Percentiles rank a stretch among this genome's conserved stretches.
Evolutionary conservation across 2,888 invertebrate genomes (phyloP).

Genomic region (Ophion ventricosus): DNA sequence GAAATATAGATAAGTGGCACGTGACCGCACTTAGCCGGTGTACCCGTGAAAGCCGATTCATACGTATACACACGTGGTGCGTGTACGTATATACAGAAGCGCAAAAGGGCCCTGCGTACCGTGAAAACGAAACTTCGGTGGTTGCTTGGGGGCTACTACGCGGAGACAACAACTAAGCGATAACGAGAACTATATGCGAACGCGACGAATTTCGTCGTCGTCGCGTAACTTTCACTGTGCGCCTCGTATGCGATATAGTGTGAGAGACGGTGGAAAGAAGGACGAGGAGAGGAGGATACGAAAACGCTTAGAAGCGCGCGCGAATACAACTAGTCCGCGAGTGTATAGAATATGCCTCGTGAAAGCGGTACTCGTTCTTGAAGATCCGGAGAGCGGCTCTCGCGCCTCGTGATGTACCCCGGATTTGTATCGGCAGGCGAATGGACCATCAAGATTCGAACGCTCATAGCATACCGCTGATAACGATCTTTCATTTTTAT

Average conservation of each 20-base stretch:
- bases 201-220: conserved; percentile 52
- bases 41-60: neutral
- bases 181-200: neutral
- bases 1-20: conserved; percentile 66
- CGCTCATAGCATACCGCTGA: conserved; percentile 2
- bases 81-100: conserved; percentile 34
- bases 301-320: conserved; percentile 48
- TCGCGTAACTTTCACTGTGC: conserved; percentile 58
- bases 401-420: conserved; percentile 53
- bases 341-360: conserved; percentile 37
- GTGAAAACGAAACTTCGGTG: conserved; percentile 36
- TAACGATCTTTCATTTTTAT: too few species aligned
- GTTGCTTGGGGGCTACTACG: neutral
- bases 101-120: conserved; percentile 12
- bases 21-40: conserved; percentile 64
- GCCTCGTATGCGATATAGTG: conserved; percentile 14
- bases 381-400: conserved; percentile 15
- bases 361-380: conserved; percentile 53
- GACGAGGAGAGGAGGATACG: neutral
- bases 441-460: conserved; percentile 41
- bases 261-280: neutral
- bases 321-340: conserved; percentile 42
- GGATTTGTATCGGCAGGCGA: conserved; percentile 53
- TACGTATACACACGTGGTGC: neutral
- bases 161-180: neutral